These are phyloP conservation scores for Cirrhinus molitorella DNA, from an alignment of 2,797 vertebrate genomes.

Conservation along the genomic window DNA sequence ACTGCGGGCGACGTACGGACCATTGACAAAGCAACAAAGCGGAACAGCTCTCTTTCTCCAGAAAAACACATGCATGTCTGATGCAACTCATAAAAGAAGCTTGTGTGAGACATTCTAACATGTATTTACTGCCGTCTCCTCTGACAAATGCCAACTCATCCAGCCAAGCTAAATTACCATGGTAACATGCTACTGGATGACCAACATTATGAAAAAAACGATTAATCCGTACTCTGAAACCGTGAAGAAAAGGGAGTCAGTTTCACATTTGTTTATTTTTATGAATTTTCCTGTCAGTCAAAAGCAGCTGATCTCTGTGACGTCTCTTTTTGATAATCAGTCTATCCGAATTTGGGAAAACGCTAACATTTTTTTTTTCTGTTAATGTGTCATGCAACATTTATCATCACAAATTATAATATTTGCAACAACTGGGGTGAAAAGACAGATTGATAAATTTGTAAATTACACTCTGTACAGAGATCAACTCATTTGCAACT, in stretches of 20 bases:
- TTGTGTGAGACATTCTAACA: conserved; percentile 46
- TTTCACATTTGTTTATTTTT: conserved; percentile 30
- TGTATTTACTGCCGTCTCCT: conserved; percentile 49
- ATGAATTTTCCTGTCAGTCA: conserved; percentile 22
- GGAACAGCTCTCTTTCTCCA: conserved; percentile 27
- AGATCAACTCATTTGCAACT: neutral
- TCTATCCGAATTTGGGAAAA: neutral
- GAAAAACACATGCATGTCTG: conserved; percentile 44
- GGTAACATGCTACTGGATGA: conserved; percentile 58
- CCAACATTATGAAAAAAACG: conserved; percentile 24
- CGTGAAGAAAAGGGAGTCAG: conserved; percentile 23
- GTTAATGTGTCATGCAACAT: conserved; percentile 1
- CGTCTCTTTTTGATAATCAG: neutral
- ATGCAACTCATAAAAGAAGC: conserved; percentile 46
- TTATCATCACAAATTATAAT: neutral
- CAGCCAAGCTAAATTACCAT: conserved; percentile 70
- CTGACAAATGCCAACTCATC: conserved; percentile 67
- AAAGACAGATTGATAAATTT: neutral
- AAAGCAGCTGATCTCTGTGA: neutral
- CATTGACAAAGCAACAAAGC: conserved; percentile 40
- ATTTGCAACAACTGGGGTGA: neutral
- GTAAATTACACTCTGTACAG: neutral
- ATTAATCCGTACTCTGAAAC: conserved; percentile 34
- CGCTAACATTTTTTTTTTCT: neutral
- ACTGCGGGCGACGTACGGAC: conserved; percentile 32